Conservation (phyloP, 2,888 invertebrate species). For the Polymixis flavicincta region DNA sequence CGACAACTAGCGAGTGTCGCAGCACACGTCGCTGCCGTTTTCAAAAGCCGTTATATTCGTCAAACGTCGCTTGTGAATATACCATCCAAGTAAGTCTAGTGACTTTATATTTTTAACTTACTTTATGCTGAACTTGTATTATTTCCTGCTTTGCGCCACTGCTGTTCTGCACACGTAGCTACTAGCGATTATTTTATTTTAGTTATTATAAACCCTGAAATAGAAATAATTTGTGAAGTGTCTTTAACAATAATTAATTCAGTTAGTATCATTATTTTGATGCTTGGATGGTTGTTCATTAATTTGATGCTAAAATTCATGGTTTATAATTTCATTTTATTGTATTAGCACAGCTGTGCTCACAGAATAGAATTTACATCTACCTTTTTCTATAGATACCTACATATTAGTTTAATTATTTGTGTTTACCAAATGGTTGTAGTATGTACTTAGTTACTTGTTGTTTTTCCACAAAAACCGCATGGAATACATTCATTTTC, state of each 20-base stretch:
- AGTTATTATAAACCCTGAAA: background rate
- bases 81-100: constrained; percentile 43
- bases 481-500: background rate
- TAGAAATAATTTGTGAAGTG: background rate
- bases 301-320: background rate
- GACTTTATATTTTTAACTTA: background rate
- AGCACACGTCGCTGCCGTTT: constrained; percentile 28
- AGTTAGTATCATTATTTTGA: background rate
- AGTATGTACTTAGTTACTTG: background rate
- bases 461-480: background rate
- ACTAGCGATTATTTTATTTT: constrained; percentile 13
- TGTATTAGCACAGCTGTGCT: constrained; percentile 8
- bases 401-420: background rate
- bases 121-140: constrained; percentile 10
- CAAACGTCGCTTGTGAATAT: constrained; percentile 26
- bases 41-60: constrained; percentile 22
- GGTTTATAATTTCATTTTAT: background rate
- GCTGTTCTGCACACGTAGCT: constrained; percentile 12
- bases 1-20: constrained; percentile 48
- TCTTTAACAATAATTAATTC: background rate
- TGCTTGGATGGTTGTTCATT: background rate
- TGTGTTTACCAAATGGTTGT: constrained; percentile 11
- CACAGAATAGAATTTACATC: background rate
- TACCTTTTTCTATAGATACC: constrained; percentile 13
- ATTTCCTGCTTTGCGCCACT: constrained; percentile 33